These are phyloP conservation scores for Microchrysa polita DNA, from an alignment of 2,888 invertebrate genomes.

Conservation along the genomic window DNA sequence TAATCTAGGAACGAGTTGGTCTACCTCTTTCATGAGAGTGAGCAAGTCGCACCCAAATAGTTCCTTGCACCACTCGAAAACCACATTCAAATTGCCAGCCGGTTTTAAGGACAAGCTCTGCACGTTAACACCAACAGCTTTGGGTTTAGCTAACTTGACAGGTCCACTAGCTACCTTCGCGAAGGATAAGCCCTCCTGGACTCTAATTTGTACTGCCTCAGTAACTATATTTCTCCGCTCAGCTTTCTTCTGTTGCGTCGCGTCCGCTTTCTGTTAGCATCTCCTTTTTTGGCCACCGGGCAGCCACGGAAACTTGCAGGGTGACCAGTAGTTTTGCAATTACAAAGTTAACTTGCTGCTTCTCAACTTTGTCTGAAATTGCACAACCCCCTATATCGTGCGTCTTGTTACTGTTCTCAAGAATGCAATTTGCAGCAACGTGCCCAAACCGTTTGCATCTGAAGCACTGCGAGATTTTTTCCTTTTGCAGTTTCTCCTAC, in stretches of 20 bases:
- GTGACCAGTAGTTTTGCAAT: neutral
- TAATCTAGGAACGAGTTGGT: too few relatives aligned
- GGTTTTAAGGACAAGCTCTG: too few relatives aligned
- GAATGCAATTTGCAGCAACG: neutral
- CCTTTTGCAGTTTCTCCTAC: neutral
- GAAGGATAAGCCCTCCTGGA: too few relatives aligned
- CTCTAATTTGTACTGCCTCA: too few relatives aligned
- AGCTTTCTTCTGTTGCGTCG: too few relatives aligned
- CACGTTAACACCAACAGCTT: too few relatives aligned
- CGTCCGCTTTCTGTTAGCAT: too few relatives aligned
- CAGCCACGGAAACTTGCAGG: neutral
- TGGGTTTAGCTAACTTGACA: too few relatives aligned
- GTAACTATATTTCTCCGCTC: too few relatives aligned
- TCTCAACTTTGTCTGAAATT: neutral
- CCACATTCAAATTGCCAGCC: too few relatives aligned
- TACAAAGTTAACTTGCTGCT: neutral
- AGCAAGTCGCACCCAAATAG: conserved; percentile 22
- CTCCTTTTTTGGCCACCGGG: too few relatives aligned
- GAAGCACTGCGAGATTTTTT: neutral
- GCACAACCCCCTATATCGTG: neutral
- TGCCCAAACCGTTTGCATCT: neutral
- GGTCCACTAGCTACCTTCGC: too few relatives aligned
- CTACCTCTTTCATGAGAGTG: conserved; percentile 13
- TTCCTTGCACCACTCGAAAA: neutral
- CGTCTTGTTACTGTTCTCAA: neutral